Percentiles rank a stretch among this genome's conserved stretches.
Conservation (phyloP, 23 tunicate species). For the Ciona savignyi region DNA sequence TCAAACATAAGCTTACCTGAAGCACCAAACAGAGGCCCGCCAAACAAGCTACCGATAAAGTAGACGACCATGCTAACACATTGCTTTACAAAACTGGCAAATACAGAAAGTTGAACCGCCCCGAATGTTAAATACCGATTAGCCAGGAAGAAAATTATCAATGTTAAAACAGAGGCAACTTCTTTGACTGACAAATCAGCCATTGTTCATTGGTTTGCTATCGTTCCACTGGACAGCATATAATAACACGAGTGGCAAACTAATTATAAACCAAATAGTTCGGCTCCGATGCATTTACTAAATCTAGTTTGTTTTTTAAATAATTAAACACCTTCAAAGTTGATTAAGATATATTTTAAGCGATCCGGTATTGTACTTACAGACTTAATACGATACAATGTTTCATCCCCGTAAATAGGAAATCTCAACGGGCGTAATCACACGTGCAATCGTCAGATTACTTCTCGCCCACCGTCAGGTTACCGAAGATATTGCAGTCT, state of each 20-base stretch:
- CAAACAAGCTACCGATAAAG: not conserved
- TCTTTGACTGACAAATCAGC: not conserved
- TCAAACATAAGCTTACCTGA: not conserved
- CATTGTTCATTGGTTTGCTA: not conserved
- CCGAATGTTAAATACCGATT: not conserved
- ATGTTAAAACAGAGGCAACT: not conserved
- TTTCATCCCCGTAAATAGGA: no score
- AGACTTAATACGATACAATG: no score
- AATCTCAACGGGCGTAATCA: no score
- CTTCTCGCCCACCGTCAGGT: no score
- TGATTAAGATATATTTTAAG: no score
- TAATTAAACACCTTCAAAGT: no score
- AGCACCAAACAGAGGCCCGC: not conserved
- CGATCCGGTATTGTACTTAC: no score
- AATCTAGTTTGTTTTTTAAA: no score
- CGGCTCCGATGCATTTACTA: no score
- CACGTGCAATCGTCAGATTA: no score
- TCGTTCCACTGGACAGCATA: not conserved
- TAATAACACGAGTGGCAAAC: no score
- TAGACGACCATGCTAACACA: not conserved
- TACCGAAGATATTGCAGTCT: not conserved
- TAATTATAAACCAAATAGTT: no score
- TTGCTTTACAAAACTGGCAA: not conserved
- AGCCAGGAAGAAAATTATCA: not conserved
- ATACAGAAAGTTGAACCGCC: not conserved